Base-by-base conservation (phyloP, 2,113 vertebrate genomes). In the Clarias macrocephalus region DNA sequence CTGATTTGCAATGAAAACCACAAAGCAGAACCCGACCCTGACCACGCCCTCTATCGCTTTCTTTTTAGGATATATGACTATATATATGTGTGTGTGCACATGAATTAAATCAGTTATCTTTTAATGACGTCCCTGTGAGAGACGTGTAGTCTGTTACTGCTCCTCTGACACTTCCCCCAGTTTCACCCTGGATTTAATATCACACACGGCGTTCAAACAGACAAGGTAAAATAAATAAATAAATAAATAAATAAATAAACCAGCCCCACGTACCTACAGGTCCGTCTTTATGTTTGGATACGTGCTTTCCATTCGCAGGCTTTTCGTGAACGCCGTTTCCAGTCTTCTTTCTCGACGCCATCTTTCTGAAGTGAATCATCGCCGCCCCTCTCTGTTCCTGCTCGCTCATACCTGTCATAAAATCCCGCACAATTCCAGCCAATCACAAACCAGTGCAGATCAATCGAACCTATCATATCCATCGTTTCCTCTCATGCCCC, bases 331-430 rank as follows among this genome's bases (percentile, higher is more conserved):
- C 91, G 65, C 70, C 89, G 83, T 66, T 91, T 72, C 91, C 94
- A n/a, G 88, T 82, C 87, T 93, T 95, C 91, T 91, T 94, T 10
- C 42, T 88, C 48, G 95, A 94, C 95, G 95, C 95, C 95, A 96
- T 96, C 88, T 95, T 95, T 91, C 62, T 89, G 86, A 84, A 57
- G 90, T 90, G 82, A 91, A 91, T 88, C 89, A 89, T 86, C 82
- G 62, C 87, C 86, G 89, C 91, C 91, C 90, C 76, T 33, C 23
- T 91, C 88, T 83, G 83, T n/a, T 89, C 86, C 37, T 89, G 60
- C 82, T 52, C 92, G 66, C 48, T 73, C 86, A 84, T 92, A 94
- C 92, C 92, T 91, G 89, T 33, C 13, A 81, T 42, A n/a, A 9
- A 73, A 54, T 75, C 56, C 80, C 37, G 62, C 93, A 80, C 57